Evolutionary conservation across 2,113 vertebrate genomes (phyloP).

Genomic region (Cochlearius cochlearius): DNA sequence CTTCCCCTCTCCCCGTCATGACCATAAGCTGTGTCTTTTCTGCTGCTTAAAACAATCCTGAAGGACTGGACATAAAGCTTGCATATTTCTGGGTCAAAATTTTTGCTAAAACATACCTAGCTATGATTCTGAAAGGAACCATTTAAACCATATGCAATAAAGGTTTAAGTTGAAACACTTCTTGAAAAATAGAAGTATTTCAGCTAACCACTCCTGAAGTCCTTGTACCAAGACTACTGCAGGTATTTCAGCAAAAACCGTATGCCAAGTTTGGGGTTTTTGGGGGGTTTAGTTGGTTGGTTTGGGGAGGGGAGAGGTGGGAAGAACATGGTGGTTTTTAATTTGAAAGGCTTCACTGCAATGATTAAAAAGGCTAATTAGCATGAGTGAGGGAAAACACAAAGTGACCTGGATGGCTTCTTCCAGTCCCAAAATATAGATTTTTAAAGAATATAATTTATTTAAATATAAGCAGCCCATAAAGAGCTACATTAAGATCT

Average conservation of each 20-base stretch:
- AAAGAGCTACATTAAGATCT: background rate
- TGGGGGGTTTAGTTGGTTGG: background rate
- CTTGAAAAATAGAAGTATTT: background rate
- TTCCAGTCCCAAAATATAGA: background rate
- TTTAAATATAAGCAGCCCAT: background rate
- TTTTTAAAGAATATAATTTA: background rate
- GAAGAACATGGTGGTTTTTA: background rate
- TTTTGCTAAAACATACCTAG: background rate
- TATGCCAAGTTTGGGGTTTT: accelerated
- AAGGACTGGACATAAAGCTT: background rate
- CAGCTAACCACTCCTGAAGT: background rate
- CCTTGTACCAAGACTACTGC: background rate
- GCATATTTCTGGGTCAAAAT: background rate
- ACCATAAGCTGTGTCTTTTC: background rate
- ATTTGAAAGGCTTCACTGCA: background rate
- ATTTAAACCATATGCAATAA: background rate
- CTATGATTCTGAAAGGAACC: background rate
- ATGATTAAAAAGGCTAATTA: background rate
- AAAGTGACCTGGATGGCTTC: background rate
- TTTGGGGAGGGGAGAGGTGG: background rate
- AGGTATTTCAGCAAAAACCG: background rate
- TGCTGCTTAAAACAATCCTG: background rate
- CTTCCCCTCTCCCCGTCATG: background rate
- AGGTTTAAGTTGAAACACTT: background rate
- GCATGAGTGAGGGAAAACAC: background rate